Evolutionary conservation across 1,140 invertebrate genomes (phyloP).

Genomic region (Hypothenemus hampei): DNA sequence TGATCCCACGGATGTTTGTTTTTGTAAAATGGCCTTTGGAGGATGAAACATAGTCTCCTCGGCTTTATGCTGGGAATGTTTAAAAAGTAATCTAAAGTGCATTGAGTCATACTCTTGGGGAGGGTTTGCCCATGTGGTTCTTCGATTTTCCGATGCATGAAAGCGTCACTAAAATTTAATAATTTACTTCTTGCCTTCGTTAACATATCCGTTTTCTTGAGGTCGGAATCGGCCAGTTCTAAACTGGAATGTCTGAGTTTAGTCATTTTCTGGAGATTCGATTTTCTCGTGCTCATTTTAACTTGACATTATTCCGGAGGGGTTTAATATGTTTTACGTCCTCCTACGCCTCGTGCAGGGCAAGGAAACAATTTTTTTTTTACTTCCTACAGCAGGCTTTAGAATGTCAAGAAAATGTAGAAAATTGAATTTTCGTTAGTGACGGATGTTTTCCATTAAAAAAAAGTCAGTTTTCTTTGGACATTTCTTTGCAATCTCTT

Average conservation of each 20-base stretch:
- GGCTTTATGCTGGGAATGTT: conserved; percentile 33
- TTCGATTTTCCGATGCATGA: conserved; percentile 31
- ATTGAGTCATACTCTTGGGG: conserved; percentile 36
- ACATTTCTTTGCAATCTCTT: no score
- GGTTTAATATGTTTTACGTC: no score
- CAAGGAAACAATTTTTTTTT: no score
- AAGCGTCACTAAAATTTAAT: conserved; percentile 35
- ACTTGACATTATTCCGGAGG: neutral
- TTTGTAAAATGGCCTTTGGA: conserved; percentile 33
- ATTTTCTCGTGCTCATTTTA: conserved; percentile 17
- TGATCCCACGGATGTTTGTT: conserved; percentile 41
- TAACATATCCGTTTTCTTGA: conserved; percentile 38
- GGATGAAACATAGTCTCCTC: conserved; percentile 12
- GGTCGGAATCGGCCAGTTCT: conserved; percentile 37
- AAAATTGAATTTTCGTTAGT: no score
- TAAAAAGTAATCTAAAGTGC: conserved; percentile 42
- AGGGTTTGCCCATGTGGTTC: conserved; percentile 27
- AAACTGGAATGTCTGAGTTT: conserved; percentile 40
- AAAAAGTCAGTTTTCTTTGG: no score
- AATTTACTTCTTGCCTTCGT: conserved; percentile 42
- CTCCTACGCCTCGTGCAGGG: no score
- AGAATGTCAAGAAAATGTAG: no score
- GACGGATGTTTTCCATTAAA: no score
- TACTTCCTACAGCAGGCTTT: no score
- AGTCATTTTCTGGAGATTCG: conserved; percentile 21